Evolutionary conservation across 2,888 invertebrate genomes (phyloP).

Genomic region (Cataglyphis rosenhaueri): DNA sequence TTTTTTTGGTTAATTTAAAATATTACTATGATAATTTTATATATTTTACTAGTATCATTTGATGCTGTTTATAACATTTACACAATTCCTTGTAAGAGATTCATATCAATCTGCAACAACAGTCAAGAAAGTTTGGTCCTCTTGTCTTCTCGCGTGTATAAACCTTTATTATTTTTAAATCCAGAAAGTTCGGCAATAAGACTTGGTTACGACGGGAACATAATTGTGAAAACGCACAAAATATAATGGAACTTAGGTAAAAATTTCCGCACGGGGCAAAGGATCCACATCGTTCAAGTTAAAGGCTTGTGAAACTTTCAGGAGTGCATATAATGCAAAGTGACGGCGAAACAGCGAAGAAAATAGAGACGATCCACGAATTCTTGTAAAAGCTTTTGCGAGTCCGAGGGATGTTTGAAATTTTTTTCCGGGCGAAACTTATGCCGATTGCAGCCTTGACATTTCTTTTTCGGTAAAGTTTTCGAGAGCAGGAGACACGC

Average conservation of each 20-base stretch:
- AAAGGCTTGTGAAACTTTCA: slow-evolving; percentile 67
- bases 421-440: slow-evolving; percentile 46
- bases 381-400: slow-evolving; percentile 46
- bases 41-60: neutral
- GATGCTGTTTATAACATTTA: neutral
- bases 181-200: slow-evolving; percentile 46
- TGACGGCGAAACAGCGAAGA: slow-evolving; percentile 57
- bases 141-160: neutral
- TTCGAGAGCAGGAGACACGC: neutral
- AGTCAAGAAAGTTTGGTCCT: neutral
- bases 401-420: slow-evolving; percentile 35
- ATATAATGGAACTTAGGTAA: slow-evolving; percentile 41
- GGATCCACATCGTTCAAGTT: slow-evolving; percentile 29
- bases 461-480: slow-evolving; percentile 27
- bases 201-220: slow-evolving; percentile 14
- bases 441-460: slow-evolving; percentile 17
- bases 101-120: slow-evolving; percentile 11
- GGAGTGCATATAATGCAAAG: slow-evolving; percentile 68
- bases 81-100: neutral
- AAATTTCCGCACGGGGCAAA: slow-evolving; percentile 28
- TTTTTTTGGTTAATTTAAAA: neutral
- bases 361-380: slow-evolving; percentile 16
- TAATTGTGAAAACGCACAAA: slow-evolving; percentile 40
- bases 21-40: neutral
- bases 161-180: slow-evolving; percentile 37